A percentile compares a stretch with the other conserved stretches of the same genome.
These are phyloP conservation scores for Dusona sp. DNA, from an alignment of 2,888 invertebrate species.

Conservation along the genomic window DNA sequence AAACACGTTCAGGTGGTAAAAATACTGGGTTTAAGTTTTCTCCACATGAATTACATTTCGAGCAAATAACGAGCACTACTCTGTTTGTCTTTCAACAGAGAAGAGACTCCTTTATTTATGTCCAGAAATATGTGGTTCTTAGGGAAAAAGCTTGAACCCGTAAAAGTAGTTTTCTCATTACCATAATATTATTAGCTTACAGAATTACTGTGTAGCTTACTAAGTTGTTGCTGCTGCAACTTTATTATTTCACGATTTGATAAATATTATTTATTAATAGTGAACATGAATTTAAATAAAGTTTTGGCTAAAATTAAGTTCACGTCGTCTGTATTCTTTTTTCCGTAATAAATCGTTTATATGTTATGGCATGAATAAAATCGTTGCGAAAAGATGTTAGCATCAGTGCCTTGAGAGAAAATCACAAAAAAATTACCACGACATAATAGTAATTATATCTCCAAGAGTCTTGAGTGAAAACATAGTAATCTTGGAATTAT, in stretches of 20 bases:
- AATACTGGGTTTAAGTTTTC: not conserved
- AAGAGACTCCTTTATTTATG: not conserved
- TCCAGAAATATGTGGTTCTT: not conserved
- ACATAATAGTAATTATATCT: too few species aligned
- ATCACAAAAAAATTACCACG: too few species aligned
- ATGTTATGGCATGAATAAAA: not conserved
- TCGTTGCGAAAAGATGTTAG: too few species aligned
- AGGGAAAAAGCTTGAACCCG: not conserved
- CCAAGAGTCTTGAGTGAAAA: not conserved
- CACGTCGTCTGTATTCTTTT: not conserved
- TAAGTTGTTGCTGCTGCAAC: not conserved
- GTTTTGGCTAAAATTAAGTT: not conserved
- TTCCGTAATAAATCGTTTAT: not conserved
- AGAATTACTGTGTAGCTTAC: not conserved
- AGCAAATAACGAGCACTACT: slow-evolving; percentile 1
- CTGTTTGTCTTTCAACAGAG: not conserved
- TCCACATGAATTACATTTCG: not conserved
- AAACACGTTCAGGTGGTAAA: not conserved
- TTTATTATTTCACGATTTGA: not conserved
- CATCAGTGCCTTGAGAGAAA: too few species aligned
- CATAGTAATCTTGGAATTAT: not conserved
- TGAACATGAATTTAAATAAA: not conserved
- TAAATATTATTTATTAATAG: not conserved
- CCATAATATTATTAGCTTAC: not conserved
- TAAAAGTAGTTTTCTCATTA: not conserved